Conservation (phyloP, 2,797 vertebrate genomes). For the Diplodus sargus region DNA sequence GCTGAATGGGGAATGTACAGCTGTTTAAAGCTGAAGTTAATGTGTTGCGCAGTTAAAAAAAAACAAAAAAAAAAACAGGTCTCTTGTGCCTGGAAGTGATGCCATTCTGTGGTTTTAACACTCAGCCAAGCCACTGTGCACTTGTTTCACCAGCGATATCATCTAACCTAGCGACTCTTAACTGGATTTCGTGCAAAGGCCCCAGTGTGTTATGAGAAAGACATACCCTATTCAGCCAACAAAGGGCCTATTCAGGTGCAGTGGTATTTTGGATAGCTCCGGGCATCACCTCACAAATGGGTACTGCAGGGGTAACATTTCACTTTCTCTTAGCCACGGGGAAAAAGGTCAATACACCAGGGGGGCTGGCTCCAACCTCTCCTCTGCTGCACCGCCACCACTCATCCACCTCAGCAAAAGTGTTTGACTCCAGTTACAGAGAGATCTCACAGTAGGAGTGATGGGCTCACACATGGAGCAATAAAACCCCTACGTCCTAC, state of each 20-base stretch:
- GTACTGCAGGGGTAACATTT: constrained; percentile 71
- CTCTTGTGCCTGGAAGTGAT: constrained; percentile 51
- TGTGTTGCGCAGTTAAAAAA: constrained; percentile 1
- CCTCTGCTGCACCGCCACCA: not conserved
- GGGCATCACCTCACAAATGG: constrained; percentile 49
- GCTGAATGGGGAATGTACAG: not conserved
- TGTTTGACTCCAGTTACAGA: constrained; percentile 37
- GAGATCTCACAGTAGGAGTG: constrained; percentile 28
- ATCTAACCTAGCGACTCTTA: constrained; percentile 73
- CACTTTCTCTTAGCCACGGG: constrained; percentile 68
- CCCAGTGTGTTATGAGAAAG: constrained; percentile 75
- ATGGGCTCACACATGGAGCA: constrained; percentile 6
- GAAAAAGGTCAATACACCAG: constrained; percentile 68
- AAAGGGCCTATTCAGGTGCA: constrained; percentile 77
- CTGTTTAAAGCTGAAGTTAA: not conserved
- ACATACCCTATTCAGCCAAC: constrained; percentile 65
- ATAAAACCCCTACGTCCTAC: constrained; percentile 60
- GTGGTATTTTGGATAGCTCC: constrained; percentile 57
- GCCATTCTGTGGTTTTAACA: constrained; percentile 60
- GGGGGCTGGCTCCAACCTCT: constrained; percentile 37
- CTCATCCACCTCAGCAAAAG: constrained; percentile 41
- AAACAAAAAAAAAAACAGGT: not conserved
- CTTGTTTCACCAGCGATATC: constrained; percentile 75
- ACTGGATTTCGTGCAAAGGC: constrained; percentile 57
- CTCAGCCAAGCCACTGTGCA: constrained; percentile 49